These are phyloP conservation scores for Sapajus apella DNA, from an alignment of 2,113 vertebrate species.

Conservation along the genomic window DNA sequence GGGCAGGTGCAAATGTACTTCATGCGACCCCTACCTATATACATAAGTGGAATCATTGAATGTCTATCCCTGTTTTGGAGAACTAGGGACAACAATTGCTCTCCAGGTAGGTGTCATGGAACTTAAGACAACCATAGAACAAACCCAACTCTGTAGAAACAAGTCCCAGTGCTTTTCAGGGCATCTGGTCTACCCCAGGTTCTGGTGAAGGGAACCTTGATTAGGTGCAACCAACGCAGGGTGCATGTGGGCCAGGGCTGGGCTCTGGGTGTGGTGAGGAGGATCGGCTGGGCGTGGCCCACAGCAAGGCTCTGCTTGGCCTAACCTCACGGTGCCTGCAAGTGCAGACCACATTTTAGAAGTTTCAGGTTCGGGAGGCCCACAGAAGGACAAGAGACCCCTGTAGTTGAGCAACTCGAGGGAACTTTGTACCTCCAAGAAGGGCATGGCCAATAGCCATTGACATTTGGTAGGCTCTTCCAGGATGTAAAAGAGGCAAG, in stretches of 20 bases:
- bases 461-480: background rate
- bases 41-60: background rate
- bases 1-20: background rate
- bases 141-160: background rate
- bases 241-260: accelerated
- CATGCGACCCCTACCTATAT: background rate
- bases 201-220: accelerated
- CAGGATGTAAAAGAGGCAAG: background rate
- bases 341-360: background rate
- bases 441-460: background rate
- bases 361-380: background rate
- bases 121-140: background rate
- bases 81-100: background rate
- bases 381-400: background rate
- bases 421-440: background rate
- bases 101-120: background rate
- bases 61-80: background rate
- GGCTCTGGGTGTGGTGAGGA: background rate
- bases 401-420: background rate
- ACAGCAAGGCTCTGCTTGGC: accelerated
- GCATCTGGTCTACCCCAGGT: background rate
- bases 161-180: background rate
- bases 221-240: too few relatives aligned
- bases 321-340: background rate
- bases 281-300: background rate